These are phyloP conservation scores for Dicranocentrus wangi DNA, from an alignment of 2,888 invertebrate genomes.

Conservation along the genomic window DNA sequence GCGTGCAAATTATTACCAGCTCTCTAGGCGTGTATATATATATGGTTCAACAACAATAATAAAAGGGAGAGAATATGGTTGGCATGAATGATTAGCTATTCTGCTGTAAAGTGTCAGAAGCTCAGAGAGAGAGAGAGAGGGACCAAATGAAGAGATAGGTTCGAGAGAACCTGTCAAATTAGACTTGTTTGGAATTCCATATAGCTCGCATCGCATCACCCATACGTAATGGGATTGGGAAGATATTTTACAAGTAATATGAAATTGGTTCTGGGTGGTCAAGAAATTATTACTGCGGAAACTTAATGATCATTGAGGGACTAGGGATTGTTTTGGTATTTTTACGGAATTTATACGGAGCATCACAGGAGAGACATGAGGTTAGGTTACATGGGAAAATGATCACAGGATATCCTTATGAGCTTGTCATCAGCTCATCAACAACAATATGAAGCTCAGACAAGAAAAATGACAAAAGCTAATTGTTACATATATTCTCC, in stretches of 20 bases:
- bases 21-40: too few relatives aligned
- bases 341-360: conserved; percentile 14
- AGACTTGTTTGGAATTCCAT: conserved; percentile 4
- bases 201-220: neutral
- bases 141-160: conserved; percentile 16
- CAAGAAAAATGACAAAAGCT: conserved; percentile 12
- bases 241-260: neutral
- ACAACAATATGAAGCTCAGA: conserved; percentile 17
- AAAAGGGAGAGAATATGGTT: too few relatives aligned
- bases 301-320: conserved; percentile 59
- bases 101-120: too few relatives aligned
- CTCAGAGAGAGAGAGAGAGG: too few relatives aligned
- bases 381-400: neutral
- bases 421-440: conserved; percentile 58
- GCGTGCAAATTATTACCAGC: too few relatives aligned
- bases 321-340: conserved; percentile 51
- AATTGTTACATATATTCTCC: conserved; percentile 23
- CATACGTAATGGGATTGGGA: neutral
- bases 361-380: neutral
- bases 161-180: conserved; percentile 20
- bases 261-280: conserved; percentile 56
- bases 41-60: too few relatives aligned
- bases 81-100: too few relatives aligned
- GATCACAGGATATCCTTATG: conserved; percentile 30
- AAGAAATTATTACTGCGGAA: conserved; percentile 44